Conservation (phyloP, 2,113 vertebrate species). For the Pluvianellus socialis region DNA sequence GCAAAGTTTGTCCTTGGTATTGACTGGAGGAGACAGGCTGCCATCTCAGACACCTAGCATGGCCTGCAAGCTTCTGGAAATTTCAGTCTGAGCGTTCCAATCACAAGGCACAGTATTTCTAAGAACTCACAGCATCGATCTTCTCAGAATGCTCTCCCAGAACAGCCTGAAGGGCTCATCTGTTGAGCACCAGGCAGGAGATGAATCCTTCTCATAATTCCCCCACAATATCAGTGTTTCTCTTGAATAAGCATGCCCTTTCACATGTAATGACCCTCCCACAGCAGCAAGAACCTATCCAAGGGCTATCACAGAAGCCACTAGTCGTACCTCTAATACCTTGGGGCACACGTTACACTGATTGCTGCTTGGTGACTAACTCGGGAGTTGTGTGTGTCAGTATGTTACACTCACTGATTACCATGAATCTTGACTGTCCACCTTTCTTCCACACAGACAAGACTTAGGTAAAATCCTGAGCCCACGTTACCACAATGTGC, state of each 20-base stretch:
- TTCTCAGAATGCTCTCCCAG: background rate
- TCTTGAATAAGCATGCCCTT: background rate
- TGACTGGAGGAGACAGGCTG: background rate
- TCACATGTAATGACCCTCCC: background rate
- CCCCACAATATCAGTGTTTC: background rate
- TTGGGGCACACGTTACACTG: background rate
- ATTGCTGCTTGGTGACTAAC: background rate
- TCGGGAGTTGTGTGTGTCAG: background rate
- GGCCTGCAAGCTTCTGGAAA: background rate
- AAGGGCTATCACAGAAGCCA: background rate
- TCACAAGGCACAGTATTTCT: background rate
- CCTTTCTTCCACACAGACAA: background rate
- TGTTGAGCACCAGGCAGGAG: background rate
- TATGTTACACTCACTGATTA: background rate
- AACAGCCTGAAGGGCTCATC: background rate
- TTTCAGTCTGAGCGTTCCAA: background rate
- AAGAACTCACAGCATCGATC: background rate
- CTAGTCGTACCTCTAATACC: background rate
- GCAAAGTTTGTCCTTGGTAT: background rate
- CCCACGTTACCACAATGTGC: background rate
- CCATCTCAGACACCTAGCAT: background rate
- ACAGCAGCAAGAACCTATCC: background rate
- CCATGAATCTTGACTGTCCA: background rate
- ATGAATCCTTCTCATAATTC: background rate
- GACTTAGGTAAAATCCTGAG: background rate